These are phyloP conservation scores for Drosophila ogumai DNA, from an alignment of 1,140 invertebrate species.

Conservation along the genomic window DNA sequence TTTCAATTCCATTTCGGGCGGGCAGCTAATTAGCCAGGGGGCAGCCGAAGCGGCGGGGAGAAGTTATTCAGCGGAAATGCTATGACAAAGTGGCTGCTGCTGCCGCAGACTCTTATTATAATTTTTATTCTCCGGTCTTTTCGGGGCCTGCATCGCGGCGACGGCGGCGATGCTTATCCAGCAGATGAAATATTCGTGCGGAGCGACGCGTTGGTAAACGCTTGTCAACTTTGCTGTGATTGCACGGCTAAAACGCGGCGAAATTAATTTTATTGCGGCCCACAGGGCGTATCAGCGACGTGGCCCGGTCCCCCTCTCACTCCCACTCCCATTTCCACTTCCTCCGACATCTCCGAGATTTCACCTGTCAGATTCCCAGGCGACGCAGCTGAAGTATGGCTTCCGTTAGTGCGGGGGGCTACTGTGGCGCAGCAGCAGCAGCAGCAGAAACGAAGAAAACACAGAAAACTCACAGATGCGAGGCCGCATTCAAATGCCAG, in stretches of 20 bases:
- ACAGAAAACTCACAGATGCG: constrained; percentile 19
- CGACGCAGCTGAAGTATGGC: constrained; percentile 76
- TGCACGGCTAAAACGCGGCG: constrained; percentile 73
- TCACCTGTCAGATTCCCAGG: constrained; percentile 73
- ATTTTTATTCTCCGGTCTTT: constrained; percentile 29
- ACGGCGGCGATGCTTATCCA: constrained; percentile 64
- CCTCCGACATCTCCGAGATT: constrained; percentile 74
- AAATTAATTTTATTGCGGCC: constrained; percentile 80
- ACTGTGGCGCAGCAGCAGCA: constrained; percentile 55
- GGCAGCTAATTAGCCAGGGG: constrained; percentile 79
- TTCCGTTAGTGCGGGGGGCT: constrained; percentile 74
- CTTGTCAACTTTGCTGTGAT: constrained; percentile 82
- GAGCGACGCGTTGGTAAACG: constrained; percentile 74
- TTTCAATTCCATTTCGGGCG: constrained; percentile 79
- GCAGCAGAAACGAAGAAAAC: constrained; percentile 4
- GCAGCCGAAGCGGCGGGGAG: too few relatives aligned
- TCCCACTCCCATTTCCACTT: constrained; percentile 47
- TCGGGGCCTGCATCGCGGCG: constrained; percentile 52
- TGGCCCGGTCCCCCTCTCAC: constrained; percentile 13
- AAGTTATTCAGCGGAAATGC: constrained; percentile 70
- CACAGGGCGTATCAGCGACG: constrained; percentile 77
- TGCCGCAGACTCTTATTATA: constrained; percentile 31
- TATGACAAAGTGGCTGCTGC: constrained; percentile 72
- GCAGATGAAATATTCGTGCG: constrained; percentile 75
- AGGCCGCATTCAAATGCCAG: constrained; percentile 54